phyloP scores from a whole-genome alignment of 2,888 invertebrate species.

The Formica aserva region DNA sequence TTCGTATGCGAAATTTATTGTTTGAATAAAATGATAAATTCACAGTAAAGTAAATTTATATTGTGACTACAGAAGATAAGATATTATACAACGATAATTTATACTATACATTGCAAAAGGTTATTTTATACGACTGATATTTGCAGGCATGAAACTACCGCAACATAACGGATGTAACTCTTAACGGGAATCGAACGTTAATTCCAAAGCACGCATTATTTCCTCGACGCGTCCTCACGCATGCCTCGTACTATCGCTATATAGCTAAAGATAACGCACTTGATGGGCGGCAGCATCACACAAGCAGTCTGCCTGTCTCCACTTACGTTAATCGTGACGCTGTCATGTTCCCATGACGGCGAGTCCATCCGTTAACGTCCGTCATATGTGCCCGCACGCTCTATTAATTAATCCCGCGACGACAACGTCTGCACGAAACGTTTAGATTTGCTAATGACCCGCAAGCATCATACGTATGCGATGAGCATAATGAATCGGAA shows the following conservation, averaged over 20 bases:
- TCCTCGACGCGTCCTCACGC: constrained; percentile 13
- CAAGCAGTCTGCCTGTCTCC: constrained; percentile 22
- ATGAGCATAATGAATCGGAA: not conserved
- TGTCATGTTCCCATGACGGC: constrained; percentile 23
- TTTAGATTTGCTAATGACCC: constrained; percentile 44
- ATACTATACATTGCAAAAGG: not conserved
- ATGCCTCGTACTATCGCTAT: constrained; percentile 5
- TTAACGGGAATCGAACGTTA: constrained; percentile 48
- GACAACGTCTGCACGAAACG: constrained; percentile 33
- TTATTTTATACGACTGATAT: constrained; percentile 22
- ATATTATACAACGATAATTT: constrained; percentile 3
- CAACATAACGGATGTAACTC: constrained; percentile 42
- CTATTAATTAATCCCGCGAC: constrained; percentile 41
- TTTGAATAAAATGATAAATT: constrained; percentile 32
- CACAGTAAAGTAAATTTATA: constrained; percentile 14
- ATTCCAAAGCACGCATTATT: constrained; percentile 31
- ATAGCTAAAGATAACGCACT: constrained; percentile 42
- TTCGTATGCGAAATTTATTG: constrained; percentile 13
- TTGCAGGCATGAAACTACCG: constrained; percentile 20
- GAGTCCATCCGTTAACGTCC: constrained; percentile 37
- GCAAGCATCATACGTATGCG: not conserved
- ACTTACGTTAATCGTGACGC: constrained; percentile 45
- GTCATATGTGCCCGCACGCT: constrained; percentile 7
- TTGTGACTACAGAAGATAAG: constrained; percentile 12
- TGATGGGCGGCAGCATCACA: constrained; percentile 18